Base-by-base conservation (phyloP, 2,888 invertebrate species). In the Augochlorella aurata region DNA sequence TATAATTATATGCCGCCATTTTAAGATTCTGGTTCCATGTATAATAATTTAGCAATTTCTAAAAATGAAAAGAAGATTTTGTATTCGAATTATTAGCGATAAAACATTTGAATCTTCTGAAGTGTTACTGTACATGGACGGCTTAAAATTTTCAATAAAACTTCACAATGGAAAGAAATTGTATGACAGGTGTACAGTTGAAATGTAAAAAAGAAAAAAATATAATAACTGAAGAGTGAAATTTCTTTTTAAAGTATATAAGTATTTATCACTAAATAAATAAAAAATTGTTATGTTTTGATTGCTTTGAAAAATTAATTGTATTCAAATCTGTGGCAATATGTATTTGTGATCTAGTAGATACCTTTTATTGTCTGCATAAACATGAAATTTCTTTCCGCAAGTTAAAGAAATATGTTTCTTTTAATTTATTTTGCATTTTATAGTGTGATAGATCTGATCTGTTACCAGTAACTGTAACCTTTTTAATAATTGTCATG, bases 141-240 rank as follows among this genome's bases (percentile, higher is more conserved):
- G n/a, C 21, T 61, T 47, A 12, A 21, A 80, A 65, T 24, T 52
- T 68, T 47, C 4, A 63, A 52, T 21, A 12, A 52, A 69, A 65
- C 54, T 67, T 44, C 0, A 49, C 0, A 54, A 74, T 67, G 74
- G 54, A 18, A 54, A 71, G 47, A 66, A 52, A 50, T 72, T 68
- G 8, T 69, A 65, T 66, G 61, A 50, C 49, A 75, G 52, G 73
- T 82, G 82, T 83, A 83, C 82, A 82, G 78, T 72, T 50, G 7
- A 73, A 79, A 73, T 78, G 75, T 75, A 79, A 83, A 82, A 69
- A 82, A 66, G 38, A 72, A n/a, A 58, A n/a, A 71, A n/a, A 50
- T 75, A 82, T 65, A 65, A 52, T 69, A 82, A 18, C 24, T 16
- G 18, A 54, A 58, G 50, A 21, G 44, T 45, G 66, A 18, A 75